phyloP scores from a whole-genome alignment of 2,888 invertebrate genomes.

The Acronicta alni region DNA sequence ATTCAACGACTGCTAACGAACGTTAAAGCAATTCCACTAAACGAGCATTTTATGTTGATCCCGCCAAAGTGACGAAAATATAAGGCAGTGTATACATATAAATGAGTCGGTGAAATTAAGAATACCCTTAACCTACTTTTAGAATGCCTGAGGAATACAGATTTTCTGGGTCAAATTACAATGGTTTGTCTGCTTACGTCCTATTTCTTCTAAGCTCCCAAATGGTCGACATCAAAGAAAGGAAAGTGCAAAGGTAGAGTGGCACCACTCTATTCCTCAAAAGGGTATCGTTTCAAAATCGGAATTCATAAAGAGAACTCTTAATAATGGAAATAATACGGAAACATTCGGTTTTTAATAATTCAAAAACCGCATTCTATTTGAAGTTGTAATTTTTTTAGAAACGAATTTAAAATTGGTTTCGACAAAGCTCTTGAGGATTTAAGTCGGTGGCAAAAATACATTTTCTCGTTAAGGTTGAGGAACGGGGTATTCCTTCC shows the following conservation, averaged over 20 bases:
- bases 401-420: conserved; percentile 24
- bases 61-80: conserved; percentile 24
- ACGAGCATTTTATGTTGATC: conserved; percentile 10
- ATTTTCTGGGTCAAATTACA: conserved; percentile 26
- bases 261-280: conserved; percentile 20
- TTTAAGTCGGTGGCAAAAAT: conserved; percentile 16
- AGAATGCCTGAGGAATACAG: conserved; percentile 12
- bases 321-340: conserved; percentile 7
- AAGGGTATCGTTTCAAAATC: conserved; percentile 25
- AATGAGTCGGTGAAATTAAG: conserved; percentile 32
- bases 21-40: conserved; percentile 6
- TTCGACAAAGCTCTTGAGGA: conserved; percentile 28
- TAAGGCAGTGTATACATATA: conserved; percentile 11
- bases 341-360: conserved; percentile 9
- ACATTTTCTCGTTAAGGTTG: no score
- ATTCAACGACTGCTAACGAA: conserved; percentile 21
- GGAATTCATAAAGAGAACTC: conserved; percentile 1
- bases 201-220: conserved; percentile 21
- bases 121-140: conserved; percentile 34
- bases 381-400: conserved; percentile 35
- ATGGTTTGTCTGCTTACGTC: conserved; percentile 21
- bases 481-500: no score
- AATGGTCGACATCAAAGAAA: conserved; percentile 37
- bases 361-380: conserved; percentile 9
- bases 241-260: conserved; percentile 16